Evolutionary conservation across 2,113 vertebrate species (phyloP).

Genomic region (Melanerpes formicivorus): DNA sequence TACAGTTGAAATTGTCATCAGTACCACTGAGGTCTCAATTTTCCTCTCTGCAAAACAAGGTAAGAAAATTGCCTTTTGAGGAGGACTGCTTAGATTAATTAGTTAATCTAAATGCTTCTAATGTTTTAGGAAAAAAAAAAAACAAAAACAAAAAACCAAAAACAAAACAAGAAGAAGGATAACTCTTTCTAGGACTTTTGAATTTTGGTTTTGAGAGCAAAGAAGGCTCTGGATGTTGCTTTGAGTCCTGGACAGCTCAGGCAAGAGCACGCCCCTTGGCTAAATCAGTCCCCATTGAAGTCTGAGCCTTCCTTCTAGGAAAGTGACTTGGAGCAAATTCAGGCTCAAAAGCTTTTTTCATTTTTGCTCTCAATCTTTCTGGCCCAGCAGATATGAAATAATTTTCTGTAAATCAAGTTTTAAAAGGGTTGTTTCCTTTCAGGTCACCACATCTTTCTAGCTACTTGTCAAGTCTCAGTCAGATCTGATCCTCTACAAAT

Average conservation of each 20-base stretch:
- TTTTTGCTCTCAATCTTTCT: slow-evolving; percentile 31
- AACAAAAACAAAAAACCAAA: no score
- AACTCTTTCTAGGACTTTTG: background rate
- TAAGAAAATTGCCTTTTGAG: background rate
- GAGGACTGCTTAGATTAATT: background rate
- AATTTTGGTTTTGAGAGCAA: background rate
- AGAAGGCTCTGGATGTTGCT: background rate
- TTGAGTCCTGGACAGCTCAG: background rate
- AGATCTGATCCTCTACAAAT: background rate
- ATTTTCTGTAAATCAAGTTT: background rate
- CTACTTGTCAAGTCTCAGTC: background rate
- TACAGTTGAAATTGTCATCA: background rate
- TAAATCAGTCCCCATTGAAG: background rate
- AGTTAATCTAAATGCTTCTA: background rate
- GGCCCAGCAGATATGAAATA: background rate
- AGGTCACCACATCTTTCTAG: background rate
- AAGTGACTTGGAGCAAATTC: background rate
- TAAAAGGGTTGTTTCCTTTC: slow-evolving; percentile 13
- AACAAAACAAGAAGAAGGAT: background rate
- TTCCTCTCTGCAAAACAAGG: background rate
- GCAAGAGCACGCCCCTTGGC: background rate
- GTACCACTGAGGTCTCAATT: background rate
- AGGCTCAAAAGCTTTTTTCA: slow-evolving; percentile 11
- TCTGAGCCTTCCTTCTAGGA: background rate
- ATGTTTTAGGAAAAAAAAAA: background rate